phyloP scores from a whole-genome alignment of 2,888 invertebrate species.

The Macrosoma leucophasiata region DNA sequence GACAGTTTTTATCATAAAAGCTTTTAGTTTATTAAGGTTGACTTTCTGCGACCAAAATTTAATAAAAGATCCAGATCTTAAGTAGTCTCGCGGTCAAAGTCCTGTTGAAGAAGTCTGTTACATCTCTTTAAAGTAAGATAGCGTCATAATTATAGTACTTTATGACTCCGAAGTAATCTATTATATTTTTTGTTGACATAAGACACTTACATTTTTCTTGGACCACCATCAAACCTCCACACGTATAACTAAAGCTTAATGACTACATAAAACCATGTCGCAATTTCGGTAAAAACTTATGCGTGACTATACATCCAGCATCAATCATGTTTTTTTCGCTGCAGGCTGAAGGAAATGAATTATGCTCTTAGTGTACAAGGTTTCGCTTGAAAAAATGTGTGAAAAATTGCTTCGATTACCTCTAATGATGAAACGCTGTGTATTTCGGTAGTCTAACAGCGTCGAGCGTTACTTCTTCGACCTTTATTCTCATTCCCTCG shows the following conservation, averaged over 20 bases:
- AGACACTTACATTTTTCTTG: constrained; percentile 39
- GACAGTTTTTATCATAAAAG: too few relatives aligned
- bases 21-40: too few relatives aligned
- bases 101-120: too few relatives aligned
- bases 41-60: too few relatives aligned
- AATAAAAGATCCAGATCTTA: too few relatives aligned
- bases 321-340: constrained; percentile 63
- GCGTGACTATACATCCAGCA: constrained; percentile 40
- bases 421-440: constrained; percentile 47
- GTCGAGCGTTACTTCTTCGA: constrained; percentile 37
- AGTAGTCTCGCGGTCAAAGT: too few relatives aligned
- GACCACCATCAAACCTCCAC: constrained; percentile 24
- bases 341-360: constrained; percentile 56
- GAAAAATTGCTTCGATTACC: constrained; percentile 63
- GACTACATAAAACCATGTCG: constrained; percentile 42
- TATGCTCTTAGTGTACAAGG: constrained; percentile 48
- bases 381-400: constrained; percentile 58
- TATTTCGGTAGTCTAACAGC: constrained; percentile 49
- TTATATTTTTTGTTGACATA: constrained; percentile 32
- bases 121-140: constrained; percentile 16
- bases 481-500: constrained; percentile 39
- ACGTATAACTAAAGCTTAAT: constrained; percentile 37
- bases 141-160: constrained; percentile 20
- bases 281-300: constrained; percentile 48
- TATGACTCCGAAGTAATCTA: constrained; percentile 17